phyloP scores from a whole-genome alignment of 2,113 vertebrate genomes.

The Strix aluco region DNA sequence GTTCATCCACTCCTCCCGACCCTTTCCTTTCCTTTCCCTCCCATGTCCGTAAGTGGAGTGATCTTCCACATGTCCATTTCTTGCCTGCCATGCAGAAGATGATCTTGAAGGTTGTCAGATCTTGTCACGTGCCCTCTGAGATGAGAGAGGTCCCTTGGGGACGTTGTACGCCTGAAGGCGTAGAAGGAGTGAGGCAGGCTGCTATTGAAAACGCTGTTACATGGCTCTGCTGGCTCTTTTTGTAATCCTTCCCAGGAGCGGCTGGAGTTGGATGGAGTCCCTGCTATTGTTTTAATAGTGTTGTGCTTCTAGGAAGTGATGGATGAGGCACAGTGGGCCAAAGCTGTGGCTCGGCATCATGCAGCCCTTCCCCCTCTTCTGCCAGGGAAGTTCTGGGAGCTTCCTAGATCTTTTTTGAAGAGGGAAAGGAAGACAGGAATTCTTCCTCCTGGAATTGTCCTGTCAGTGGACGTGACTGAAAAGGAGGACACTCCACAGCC shows the following conservation, averaged over 20 bases:
- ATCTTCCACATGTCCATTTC: neutral
- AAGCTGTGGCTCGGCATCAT: fast-evolving
- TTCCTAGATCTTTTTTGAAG: neutral
- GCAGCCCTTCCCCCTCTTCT: neutral
- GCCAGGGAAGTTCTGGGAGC: neutral
- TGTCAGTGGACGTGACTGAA: neutral
- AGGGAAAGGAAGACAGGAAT: neutral
- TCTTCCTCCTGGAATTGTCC: neutral
- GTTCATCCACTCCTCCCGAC: fast-evolving
- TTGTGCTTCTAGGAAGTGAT: constrained; percentile 48
- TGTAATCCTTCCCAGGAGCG: neutral
- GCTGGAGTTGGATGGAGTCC: neutral
- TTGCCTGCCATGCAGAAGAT: neutral
- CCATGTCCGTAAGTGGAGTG: too few relatives aligned
- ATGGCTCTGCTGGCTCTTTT: neutral
- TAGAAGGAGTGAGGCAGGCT: neutral
- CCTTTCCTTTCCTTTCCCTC: neutral
- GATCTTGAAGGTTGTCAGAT: neutral
- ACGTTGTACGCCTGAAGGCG: too few relatives aligned
- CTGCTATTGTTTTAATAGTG: constrained; percentile 1
- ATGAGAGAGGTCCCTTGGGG: neutral
- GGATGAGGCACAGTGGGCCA: neutral
- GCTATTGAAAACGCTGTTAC: neutral
- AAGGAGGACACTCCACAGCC: neutral
- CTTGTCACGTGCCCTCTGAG: neutral